These are phyloP conservation scores for Tridacna gigas DNA, from an alignment of 2,888 invertebrate species.

Conservation along the genomic window DNA sequence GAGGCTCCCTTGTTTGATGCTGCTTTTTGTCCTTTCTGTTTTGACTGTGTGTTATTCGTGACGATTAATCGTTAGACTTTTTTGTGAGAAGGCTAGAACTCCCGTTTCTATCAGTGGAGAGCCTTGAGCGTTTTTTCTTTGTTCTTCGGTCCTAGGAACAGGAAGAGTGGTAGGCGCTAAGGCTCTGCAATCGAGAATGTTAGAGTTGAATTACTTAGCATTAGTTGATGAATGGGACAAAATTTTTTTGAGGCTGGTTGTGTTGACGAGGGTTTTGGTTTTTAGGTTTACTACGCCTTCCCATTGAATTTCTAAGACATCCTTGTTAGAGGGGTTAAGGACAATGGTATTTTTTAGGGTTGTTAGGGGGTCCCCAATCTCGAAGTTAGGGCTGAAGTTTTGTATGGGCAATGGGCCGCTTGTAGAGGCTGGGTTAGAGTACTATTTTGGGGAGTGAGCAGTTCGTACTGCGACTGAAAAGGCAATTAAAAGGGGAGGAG, in stretches of 20 bases:
- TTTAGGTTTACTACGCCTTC: neutral
- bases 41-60: constrained; percentile 8
- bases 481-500: neutral
- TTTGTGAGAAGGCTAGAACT: neutral
- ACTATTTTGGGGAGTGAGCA: neutral
- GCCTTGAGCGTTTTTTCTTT: neutral
- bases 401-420: neutral
- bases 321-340: neutral
- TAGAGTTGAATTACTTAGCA: neutral
- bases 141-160: neutral
- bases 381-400: neutral
- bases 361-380: neutral
- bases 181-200: neutral
- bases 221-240: neutral
- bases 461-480: no score
- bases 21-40: constrained; percentile 17
- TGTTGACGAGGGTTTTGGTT: neutral
- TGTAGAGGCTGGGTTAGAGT: neutral
- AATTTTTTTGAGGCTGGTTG: neutral
- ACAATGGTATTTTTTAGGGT: neutral
- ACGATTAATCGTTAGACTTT: neutral
- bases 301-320: neutral
- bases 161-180: constrained; percentile 6
- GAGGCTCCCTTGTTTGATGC: neutral
- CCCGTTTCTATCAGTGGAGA: no score